Evolutionary conservation across 1,140 invertebrate genomes (phyloP).

Genomic region (Drosophila kurseongensis): DNA sequence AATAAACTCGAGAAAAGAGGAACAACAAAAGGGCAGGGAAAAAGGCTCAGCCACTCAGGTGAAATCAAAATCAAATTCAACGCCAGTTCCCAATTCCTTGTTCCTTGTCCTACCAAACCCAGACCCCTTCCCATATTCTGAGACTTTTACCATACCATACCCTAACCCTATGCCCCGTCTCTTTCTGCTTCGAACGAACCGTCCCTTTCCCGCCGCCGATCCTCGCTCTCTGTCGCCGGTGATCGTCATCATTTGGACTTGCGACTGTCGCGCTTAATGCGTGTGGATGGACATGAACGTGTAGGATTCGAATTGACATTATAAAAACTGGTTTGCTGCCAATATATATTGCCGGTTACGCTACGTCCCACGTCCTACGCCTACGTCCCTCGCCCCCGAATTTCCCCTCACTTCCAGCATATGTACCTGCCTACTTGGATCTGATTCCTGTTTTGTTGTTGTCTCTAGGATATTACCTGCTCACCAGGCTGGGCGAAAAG

Average conservation of each 20-base stretch:
- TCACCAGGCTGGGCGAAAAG: slow-evolving; percentile 10
- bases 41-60: slow-evolving; percentile 70
- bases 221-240: slow-evolving; percentile 7
- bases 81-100: slow-evolving; percentile 26
- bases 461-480: slow-evolving; percentile 67
- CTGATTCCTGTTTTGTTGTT: slow-evolving; percentile 45
- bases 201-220: slow-evolving; percentile 14
- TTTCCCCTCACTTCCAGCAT: slow-evolving; percentile 4
- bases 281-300: slow-evolving; percentile 81
- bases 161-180: slow-evolving; percentile 21
- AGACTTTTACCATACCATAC: not conserved
- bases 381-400: slow-evolving; percentile 8
- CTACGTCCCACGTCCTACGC: slow-evolving; percentile 35
- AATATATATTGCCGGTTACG: slow-evolving; percentile 65
- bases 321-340: slow-evolving; percentile 80
- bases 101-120: slow-evolving; percentile 25
- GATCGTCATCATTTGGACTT: slow-evolving; percentile 78
- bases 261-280: slow-evolving; percentile 81
- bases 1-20: slow-evolving; percentile 17
- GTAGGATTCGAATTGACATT: slow-evolving; percentile 82
- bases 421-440: slow-evolving; percentile 72
- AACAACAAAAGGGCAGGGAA: slow-evolving; percentile 18
- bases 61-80: slow-evolving; percentile 84
- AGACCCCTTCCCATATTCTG: slow-evolving; percentile 10
- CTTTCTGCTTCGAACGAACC: not conserved